Percentiles rank a stretch among this genome's conserved stretches.
Conservation (phyloP, 1,140 invertebrate genomes). For the Hylaeus anthracinus region DNA sequence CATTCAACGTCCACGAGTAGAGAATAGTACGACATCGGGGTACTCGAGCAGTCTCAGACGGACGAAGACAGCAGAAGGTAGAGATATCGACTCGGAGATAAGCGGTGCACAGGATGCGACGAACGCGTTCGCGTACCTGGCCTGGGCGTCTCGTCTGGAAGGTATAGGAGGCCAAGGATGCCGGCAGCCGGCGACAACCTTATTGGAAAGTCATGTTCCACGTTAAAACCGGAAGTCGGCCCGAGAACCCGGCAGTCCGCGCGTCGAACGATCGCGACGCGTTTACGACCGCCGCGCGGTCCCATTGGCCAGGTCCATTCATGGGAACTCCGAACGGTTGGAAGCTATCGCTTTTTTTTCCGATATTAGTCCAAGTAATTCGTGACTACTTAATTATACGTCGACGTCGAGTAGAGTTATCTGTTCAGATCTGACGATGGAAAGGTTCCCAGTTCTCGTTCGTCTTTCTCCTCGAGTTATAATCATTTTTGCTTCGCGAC, state of each 20-base stretch:
- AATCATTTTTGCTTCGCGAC: too few relatives aligned
- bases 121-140: slow-evolving; percentile 58
- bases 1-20: too few relatives aligned
- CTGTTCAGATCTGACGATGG: too few relatives aligned
- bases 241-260: not conserved
- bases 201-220: slow-evolving; percentile 78
- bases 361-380: too few relatives aligned
- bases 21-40: too few relatives aligned
- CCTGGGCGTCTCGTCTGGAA: slow-evolving; percentile 15
- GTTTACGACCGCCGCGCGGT: not conserved
- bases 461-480: too few relatives aligned
- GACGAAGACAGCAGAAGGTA: slow-evolving; percentile 24
- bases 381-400: too few relatives aligned
- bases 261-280: not conserved
- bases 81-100: slow-evolving; percentile 60
- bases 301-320: too few relatives aligned
- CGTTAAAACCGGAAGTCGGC: slow-evolving; percentile 73
- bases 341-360: too few relatives aligned
- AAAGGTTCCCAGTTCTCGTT: too few relatives aligned
- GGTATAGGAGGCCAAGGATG: slow-evolving; percentile 58
- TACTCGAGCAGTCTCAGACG: not conserved
- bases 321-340: too few relatives aligned
- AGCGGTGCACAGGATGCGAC: slow-evolving; percentile 65
- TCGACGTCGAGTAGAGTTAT: too few relatives aligned
- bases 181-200: slow-evolving; percentile 62